Conservation (phyloP, 2,888 invertebrate species). For the Neria commutata region DNA sequence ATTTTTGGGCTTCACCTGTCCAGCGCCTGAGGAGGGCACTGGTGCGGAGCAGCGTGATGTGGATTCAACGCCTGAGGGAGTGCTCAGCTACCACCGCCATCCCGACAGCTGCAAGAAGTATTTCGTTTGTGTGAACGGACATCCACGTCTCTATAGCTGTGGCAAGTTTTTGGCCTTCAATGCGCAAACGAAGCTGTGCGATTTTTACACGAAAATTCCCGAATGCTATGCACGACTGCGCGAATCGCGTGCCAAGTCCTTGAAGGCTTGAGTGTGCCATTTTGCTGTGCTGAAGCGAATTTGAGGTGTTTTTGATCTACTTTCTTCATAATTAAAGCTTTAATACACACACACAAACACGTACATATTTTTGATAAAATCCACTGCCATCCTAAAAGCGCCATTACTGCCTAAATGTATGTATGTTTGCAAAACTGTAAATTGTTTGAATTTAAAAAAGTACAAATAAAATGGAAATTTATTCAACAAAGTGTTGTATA, state of each 20-base stretch:
- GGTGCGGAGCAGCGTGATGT: slow-evolving; percentile 50
- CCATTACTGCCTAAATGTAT: too few species aligned
- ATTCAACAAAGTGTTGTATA: too few species aligned
- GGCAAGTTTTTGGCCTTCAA: slow-evolving; percentile 81
- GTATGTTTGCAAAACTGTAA: too few species aligned
- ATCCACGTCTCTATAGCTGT: slow-evolving; percentile 78
- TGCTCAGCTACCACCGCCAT: slow-evolving; percentile 60
- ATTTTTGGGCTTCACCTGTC: slow-evolving; percentile 76
- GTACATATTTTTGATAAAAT: too few species aligned
- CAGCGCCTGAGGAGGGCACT: slow-evolving; percentile 53
- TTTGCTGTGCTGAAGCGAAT: too few species aligned
- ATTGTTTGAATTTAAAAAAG: too few species aligned
- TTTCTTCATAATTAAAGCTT: too few species aligned
- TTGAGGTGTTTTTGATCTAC: too few species aligned
- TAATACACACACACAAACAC: too few species aligned
- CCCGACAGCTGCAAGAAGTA: slow-evolving; percentile 80
- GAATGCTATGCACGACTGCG: slow-evolving; percentile 55
- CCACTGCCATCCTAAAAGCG: too few species aligned
- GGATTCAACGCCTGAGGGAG: slow-evolving; percentile 52
- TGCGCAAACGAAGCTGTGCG: slow-evolving; percentile 73
- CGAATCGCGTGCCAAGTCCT: slow-evolving; percentile 31
- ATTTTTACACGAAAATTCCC: slow-evolving; percentile 61
- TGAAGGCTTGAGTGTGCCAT: background rate
- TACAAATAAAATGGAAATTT: too few species aligned
- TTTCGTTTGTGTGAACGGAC: slow-evolving; percentile 77